Percentiles rank a stretch among this genome's conserved stretches.
Conservation (phyloP, 2,113 vertebrate genomes). For the Hymenochirus boettgeri region DNA sequence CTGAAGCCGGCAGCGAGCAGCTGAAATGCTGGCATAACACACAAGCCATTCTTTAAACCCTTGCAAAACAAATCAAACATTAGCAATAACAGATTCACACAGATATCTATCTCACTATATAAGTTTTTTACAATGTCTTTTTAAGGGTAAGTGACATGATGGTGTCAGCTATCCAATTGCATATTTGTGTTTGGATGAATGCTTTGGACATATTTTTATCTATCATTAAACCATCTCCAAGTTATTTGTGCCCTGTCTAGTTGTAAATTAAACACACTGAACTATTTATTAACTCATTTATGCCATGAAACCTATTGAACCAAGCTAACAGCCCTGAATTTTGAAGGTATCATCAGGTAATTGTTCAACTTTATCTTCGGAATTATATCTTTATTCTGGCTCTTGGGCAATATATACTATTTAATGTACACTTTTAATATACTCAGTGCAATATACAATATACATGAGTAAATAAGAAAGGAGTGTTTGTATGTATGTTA, state of each 20-base stretch:
- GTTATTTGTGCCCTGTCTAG: conserved; percentile 52
- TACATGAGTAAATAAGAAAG: too few species aligned
- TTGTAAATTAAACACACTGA: conserved; percentile 52
- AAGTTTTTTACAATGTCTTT: background rate
- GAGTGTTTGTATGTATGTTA: too few species aligned
- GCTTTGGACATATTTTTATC: conserved; percentile 6
- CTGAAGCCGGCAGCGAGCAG: too few species aligned
- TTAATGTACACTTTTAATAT: too few species aligned
- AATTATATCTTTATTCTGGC: too few species aligned
- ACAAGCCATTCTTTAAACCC: too few species aligned
- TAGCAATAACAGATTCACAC: too few species aligned
- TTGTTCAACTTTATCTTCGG: background rate
- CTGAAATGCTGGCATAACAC: too few species aligned
- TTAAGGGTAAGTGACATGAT: conserved; percentile 4
- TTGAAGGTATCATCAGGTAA: background rate
- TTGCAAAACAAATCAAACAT: too few species aligned
- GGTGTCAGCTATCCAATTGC: conserved; percentile 10
- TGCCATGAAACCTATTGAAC: conserved; percentile 51
- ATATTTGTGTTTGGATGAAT: conserved; percentile 13
- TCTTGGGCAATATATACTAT: too few species aligned
- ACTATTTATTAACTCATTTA: conserved; percentile 56
- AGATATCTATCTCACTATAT: too few species aligned
- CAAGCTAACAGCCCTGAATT: conserved; percentile 46
- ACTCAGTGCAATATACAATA: too few species aligned
- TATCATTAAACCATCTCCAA: conserved; percentile 36